Evolutionary conservation across 2,888 invertebrate species (phyloP), one percentile per base, ranked within the genome.

Genomic region (Mylabris sibirica): DNA sequence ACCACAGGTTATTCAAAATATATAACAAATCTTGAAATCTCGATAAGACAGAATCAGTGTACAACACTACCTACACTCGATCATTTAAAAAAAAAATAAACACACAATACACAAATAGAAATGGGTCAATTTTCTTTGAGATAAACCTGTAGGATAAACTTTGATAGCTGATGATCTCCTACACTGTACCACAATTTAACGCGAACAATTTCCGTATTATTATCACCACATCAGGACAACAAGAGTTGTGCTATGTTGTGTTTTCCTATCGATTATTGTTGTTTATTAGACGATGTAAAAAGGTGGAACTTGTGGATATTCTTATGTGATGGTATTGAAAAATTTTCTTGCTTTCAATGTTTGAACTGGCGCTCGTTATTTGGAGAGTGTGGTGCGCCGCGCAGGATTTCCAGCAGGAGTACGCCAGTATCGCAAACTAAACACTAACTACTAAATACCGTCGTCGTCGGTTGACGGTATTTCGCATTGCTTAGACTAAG

Each of bases 401-500:
- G 61, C 65, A 67, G 66, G 65, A 63, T 65, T 74, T 49, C 49
- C 49, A 49, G n/a, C 49, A 49, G 49, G 77, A 74, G 73, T 75
- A 71, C 76, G 73, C 77, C 72, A 8, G 70, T 49, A 49, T 69
- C 66, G 64, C 71, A 71, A 72, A 73, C 74, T 70, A 70, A 65
- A 57, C 72, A 72, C 71, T 69, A 71, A 74, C 70, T 65, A 69
- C 67, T 70, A 70, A 70, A 67, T 65, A 70, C 70, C 70, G 74
- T 49, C 49, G 44, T 44, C 44, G 49, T 49, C 49, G 49, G 41
- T 44, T 44, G 44, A 74, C 72, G 76, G 78, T 78, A 78, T 79
- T 49, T 75, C 78, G 77, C 77, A 72, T 76, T 74, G 81, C 81
- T 82, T 81, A 80, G 78, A 49, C 80, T 79, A 79, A 81, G 79